Conservation (phyloP, 2,888 invertebrate species). For the Aleiodes leptofemur region DNA sequence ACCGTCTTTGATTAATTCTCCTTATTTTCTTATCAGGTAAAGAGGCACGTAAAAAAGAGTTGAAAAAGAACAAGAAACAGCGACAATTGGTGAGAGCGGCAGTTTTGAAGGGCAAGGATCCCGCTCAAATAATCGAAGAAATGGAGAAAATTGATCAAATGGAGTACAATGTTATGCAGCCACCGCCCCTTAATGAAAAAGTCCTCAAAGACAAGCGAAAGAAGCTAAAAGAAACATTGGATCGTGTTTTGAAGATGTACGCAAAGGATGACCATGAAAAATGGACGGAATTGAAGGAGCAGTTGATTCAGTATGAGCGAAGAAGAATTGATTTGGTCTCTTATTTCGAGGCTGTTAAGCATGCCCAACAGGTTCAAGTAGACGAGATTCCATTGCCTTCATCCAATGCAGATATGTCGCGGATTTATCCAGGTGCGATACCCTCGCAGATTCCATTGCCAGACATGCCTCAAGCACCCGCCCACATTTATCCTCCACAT, state of each 20-base stretch:
- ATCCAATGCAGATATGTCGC: slow-evolving; percentile 66
- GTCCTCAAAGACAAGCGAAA: slow-evolving; percentile 97
- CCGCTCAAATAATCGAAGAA: slow-evolving; percentile 94
- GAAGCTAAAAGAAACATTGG: slow-evolving; percentile 95
- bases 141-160: slow-evolving; percentile 99
- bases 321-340: slow-evolving; percentile 90
- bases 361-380: slow-evolving; percentile 95
- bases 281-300: slow-evolving; percentile 92
- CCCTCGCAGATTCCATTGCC: slow-evolving; percentile 80
- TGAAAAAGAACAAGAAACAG: slow-evolving; percentile 99
- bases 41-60: slow-evolving; percentile 96
- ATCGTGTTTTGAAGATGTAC: slow-evolving; percentile 95
- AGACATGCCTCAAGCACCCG: slow-evolving; percentile 71
- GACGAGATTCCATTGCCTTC: slow-evolving; percentile 97
- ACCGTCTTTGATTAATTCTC: no score
- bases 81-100: slow-evolving; percentile 96
- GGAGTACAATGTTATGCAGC: slow-evolving; percentile 96
- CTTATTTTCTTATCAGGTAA: slow-evolving; percentile 82
- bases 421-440: slow-evolving; percentile 73
- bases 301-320: slow-evolving; percentile 95
- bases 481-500: slow-evolving; percentile 69
- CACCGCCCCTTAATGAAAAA: slow-evolving; percentile 96
- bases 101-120: slow-evolving; percentile 98
- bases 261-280: slow-evolving; percentile 98
- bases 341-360: slow-evolving; percentile 96